Evolutionary conservation across 37 sponge, comb jelly and placozoan species (phyloP).

Genomic region (Theonella swinhoei): DNA sequence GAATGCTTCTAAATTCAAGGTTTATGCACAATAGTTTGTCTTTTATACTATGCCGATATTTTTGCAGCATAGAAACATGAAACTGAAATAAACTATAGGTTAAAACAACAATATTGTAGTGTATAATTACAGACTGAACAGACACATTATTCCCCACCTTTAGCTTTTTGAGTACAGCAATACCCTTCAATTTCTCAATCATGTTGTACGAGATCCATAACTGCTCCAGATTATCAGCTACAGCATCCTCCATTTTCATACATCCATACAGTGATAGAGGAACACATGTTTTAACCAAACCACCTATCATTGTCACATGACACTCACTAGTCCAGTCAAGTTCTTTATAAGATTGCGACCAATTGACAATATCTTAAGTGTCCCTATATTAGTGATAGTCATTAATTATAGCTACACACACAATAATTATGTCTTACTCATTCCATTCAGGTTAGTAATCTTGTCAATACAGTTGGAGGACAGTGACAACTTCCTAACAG

Average conservation of each 20-base stretch:
- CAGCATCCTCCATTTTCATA: constrained; percentile 81
- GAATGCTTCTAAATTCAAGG: too few relatives aligned
- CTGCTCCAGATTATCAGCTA: constrained; percentile 93
- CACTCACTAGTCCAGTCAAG: constrained; percentile 84
- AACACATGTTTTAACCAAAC: background rate
- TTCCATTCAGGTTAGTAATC: constrained; percentile 95
- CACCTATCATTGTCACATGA: background rate
- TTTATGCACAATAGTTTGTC: background rate
- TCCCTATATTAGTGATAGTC: too few relatives aligned
- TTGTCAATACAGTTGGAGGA: constrained; percentile 97
- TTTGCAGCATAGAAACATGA: background rate
- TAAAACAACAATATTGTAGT: too few relatives aligned
- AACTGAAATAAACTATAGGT: too few relatives aligned
- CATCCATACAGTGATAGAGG: background rate
- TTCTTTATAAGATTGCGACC: constrained; percentile 96
- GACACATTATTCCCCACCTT: constrained; percentile 67
- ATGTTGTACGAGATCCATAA: constrained; percentile 98
- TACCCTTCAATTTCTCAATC: constrained; percentile 95
- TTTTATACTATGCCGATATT: background rate
- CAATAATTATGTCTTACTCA: constrained; percentile 68
- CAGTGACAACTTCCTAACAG: constrained; percentile 77
- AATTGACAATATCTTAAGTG: constrained; percentile 87
- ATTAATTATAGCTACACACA: too few relatives aligned
- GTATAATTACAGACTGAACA: too few relatives aligned
- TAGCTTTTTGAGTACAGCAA: constrained; percentile 88